Evolutionary conservation across 2,797 vertebrate genomes (phyloP).

Genomic region (Podarcis lilfordi): DNA sequence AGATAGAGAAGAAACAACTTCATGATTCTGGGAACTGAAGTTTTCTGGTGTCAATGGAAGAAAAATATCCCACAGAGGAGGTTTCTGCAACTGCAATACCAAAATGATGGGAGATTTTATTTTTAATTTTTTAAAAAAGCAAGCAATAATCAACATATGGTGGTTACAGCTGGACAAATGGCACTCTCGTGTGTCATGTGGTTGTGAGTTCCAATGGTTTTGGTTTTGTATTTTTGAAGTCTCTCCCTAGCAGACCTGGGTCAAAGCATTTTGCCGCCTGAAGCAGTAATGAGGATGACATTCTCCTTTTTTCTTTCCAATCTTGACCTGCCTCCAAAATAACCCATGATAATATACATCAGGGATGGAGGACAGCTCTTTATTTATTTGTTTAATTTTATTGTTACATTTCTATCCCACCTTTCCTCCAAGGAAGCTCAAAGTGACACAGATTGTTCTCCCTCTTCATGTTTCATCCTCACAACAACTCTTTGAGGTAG

Average conservation of each 20-base stretch:
- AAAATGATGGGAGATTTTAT: neutral
- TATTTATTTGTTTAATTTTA: too few species aligned
- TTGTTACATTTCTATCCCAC: too few species aligned
- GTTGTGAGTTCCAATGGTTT: neutral
- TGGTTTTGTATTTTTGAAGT: neutral
- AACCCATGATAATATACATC: too few species aligned
- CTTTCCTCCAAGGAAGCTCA: too few species aligned
- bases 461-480: too few species aligned
- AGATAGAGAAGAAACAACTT: neutral
- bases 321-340: too few species aligned
- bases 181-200: neutral
- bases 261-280: neutral
- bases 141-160: neutral
- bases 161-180: neutral
- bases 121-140: neutral
- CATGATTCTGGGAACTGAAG: neutral
- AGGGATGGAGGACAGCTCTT: too few species aligned
- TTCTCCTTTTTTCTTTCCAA: too few species aligned
- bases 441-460: too few species aligned
- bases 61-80: neutral
- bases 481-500: too few species aligned
- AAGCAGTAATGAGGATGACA: too few species aligned
- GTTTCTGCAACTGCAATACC: neutral
- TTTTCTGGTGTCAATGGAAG: neutral
- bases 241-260: neutral